phyloP scores from a whole-genome alignment of 2,888 invertebrate species.

The Hirtodrosophila confusa region DNA sequence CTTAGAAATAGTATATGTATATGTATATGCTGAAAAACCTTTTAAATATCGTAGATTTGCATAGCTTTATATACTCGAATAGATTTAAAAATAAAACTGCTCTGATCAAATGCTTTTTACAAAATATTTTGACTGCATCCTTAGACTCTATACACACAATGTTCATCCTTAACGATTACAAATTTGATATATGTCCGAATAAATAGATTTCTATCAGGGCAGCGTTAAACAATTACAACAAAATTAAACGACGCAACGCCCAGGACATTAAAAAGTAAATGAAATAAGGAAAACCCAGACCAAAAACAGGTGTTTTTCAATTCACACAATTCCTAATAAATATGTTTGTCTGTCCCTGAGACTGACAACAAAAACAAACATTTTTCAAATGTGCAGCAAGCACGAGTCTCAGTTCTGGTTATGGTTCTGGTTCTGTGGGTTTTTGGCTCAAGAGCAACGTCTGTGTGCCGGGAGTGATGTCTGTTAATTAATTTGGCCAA shows the following conservation, averaged over 20 bases:
- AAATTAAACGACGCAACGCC: conserved; percentile 54
- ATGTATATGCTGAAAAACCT: no score
- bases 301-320: conserved; percentile 68
- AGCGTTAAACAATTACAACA: conserved; percentile 50
- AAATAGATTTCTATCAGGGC: conserved; percentile 38
- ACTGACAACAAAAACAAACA: conserved; percentile 62
- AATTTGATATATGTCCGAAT: conserved; percentile 36
- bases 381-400: conserved; percentile 60
- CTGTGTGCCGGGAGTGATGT: conserved; percentile 50
- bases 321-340: conserved; percentile 75
- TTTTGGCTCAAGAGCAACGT: not conserved
- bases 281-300: conserved; percentile 15
- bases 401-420: conserved; percentile 16
- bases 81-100: no score
- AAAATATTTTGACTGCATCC: no score
- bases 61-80: no score
- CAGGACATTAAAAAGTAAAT: conserved; percentile 19
- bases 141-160: conserved; percentile 10
- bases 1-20: no score
- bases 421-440: conserved; percentile 3
- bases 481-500: conserved; percentile 72
- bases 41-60: no score
- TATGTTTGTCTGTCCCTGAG: conserved; percentile 25
- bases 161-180: conserved; percentile 54
- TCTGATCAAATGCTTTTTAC: no score